These are phyloP conservation scores for Notechis scutatus DNA, from an alignment of 2,113 vertebrate genomes.

Conservation along the genomic window DNA sequence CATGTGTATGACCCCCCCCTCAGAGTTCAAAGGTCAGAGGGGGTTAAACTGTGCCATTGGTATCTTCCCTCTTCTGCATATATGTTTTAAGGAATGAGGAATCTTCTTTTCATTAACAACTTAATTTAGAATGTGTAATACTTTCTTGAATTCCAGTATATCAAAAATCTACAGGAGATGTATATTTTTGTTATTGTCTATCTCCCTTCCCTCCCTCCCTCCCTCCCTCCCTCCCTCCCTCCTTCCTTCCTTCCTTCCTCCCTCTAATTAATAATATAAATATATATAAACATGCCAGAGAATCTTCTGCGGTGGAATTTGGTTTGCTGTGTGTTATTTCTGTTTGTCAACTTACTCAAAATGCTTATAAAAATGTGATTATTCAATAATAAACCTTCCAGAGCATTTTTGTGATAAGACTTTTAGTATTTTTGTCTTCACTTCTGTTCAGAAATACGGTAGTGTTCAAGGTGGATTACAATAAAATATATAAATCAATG, in stretches of 20 bases:
- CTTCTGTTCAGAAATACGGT: background rate
- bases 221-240: fast-evolving
- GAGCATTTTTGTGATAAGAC: background rate
- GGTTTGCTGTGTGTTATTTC: background rate
- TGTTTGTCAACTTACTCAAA: background rate
- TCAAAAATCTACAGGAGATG: background rate
- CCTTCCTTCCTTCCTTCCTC: fast-evolving
- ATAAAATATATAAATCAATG: background rate
- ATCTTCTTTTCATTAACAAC: background rate
- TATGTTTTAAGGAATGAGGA: background rate
- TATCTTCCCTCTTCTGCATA: background rate
- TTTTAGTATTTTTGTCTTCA: background rate
- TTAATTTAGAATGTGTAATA: background rate
- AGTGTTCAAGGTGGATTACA: background rate
- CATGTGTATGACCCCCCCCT: slow-evolving; percentile 65
- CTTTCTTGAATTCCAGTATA: background rate
- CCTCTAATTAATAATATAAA: background rate
- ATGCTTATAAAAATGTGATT: background rate
- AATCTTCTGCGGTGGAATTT: background rate
- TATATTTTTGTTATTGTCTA: background rate
- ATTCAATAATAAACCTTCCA: background rate
- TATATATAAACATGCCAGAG: background rate
- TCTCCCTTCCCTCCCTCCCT: fast-evolving
- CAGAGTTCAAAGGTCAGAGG: slow-evolving; percentile 60
- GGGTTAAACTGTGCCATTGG: slow-evolving; percentile 48